Percentiles rank a stretch among this genome's conserved stretches.
These are phyloP conservation scores for Engraulis encrasicolus DNA, from an alignment of 2,113 vertebrate genomes.

Conservation along the genomic window DNA sequence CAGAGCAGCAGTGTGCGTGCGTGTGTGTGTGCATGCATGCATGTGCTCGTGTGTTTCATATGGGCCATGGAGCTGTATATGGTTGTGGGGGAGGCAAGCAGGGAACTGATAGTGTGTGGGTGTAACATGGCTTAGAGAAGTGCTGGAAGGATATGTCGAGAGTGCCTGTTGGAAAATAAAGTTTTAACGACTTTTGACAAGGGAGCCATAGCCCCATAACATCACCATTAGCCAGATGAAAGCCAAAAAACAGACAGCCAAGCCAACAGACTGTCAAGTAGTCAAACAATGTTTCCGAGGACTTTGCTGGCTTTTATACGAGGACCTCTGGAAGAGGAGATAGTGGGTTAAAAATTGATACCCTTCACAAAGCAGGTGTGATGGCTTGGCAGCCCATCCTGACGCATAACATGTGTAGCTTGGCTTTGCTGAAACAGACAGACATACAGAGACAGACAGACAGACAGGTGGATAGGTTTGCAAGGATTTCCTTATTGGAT, in stretches of 20 bases:
- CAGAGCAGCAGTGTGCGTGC: constrained; percentile 24
- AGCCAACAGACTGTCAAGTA: neutral
- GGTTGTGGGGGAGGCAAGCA: neutral
- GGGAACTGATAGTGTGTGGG: constrained; percentile 1
- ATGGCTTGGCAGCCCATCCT: neutral
- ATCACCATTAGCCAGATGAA: constrained; percentile 27
- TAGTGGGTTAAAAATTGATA: constrained; percentile 29
- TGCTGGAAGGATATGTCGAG: constrained; percentile 21
- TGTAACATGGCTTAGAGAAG: constrained; percentile 24
- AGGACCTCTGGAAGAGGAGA: constrained; percentile 3
- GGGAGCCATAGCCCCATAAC: constrained; percentile 30
- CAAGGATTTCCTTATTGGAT: too few relatives aligned
- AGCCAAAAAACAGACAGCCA: neutral
- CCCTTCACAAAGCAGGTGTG: constrained; percentile 34
- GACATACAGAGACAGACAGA: too few relatives aligned
- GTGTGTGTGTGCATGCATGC: constrained; percentile 3
- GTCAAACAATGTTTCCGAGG: neutral
- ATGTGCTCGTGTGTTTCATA: neutral
- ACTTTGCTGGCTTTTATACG: constrained; percentile 31
- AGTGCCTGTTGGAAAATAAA: constrained; percentile 9
- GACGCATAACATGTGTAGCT: neutral
- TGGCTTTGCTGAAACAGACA: neutral
- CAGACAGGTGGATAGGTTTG: too few relatives aligned
- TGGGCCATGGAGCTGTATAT: neutral
- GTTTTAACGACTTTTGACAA: constrained; percentile 14